A percentile compares a stretch with the other conserved stretches of the same genome.
Evolutionary conservation across 1,140 invertebrate genomes (phyloP).

Genomic region (Pteromalus puparum): DNA sequence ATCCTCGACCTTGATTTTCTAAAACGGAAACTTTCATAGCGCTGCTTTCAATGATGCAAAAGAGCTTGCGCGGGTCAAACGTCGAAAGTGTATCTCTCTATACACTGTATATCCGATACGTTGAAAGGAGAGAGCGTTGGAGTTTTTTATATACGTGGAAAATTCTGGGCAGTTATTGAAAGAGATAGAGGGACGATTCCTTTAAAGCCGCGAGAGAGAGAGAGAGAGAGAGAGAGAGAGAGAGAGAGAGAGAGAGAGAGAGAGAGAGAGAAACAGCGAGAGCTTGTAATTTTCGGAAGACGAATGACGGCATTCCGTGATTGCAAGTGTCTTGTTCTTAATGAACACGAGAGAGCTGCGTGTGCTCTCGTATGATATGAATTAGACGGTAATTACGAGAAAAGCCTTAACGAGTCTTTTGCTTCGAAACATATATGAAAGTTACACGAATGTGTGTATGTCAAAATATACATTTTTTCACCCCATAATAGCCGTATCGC

Average conservation of each 20-base stretch:
- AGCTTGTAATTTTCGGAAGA: conserved; percentile 4
- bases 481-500: not conserved
- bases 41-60: not conserved
- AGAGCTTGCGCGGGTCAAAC: not conserved
- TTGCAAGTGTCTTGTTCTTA: not conserved
- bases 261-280: too few species aligned
- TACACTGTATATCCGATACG: not conserved
- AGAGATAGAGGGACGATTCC: not conserved
- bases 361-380: not conserved
- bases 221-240: not conserved
- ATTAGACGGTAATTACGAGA: not conserved
- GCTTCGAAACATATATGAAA: too few species aligned
- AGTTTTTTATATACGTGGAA: not conserved
- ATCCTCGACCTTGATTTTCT: not conserved
- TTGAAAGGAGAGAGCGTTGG: not conserved
- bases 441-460: too few species aligned
- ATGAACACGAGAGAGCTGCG: not conserved
- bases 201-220: not conserved
- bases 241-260: not conserved
- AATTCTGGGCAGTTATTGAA: not conserved
- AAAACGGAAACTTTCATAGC: not conserved
- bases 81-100: too few species aligned
- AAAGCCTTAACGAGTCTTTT: not conserved
- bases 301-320: not conserved
- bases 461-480: not conserved